Base-by-base conservation (phyloP, 2,797 vertebrate species). In the Botia kubotai region DNA sequence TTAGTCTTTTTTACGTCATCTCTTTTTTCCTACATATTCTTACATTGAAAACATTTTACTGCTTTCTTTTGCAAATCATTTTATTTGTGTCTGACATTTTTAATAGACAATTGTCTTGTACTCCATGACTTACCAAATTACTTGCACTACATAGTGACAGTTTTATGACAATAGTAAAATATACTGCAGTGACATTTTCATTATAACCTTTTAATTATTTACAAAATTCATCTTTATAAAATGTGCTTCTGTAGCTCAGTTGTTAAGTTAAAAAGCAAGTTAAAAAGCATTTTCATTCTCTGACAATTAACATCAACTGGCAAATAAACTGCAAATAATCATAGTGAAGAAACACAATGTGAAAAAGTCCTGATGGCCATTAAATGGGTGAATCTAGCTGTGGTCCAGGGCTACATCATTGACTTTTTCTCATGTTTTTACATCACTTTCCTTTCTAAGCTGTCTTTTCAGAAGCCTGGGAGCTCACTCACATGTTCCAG, bases 401-500 rank as follows among this genome's bases (percentile, higher is more conserved):
- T 2, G 23, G 62, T 16, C 36, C 2, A 70, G 12, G 29, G 33
- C 68, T 50, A 6, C 46, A 71, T 33, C 4, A 71, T 39, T 29
- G 43, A 66, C 75, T 67, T 76, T 55, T 26, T 67, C 53, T 14
- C 6, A 19, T 23, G 43, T 39, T 75, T 73, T 29, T 19, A 17
- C 39, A n/a, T 7, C 2, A 58, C 68, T 76, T 58, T 2, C 3
- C 79, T 68, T 79, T 84, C 82, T 80, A 63, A 87, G 82, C 77
- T 72, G 85, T 82, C 82, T 75, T 78, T 72, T 81, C 52, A 63
- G 43, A 79, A 87, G 88, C 90, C 90, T 93, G 93, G 92, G 93
- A 94, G 91, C 84, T 71, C 84, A 87, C 87, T 91, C 94, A 94
- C 93, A 93, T 94, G 93, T 88, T 91, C 86, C 86, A 85, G 86